Conservation (phyloP, 2,888 invertebrate species). For the Phortica magna region DNA sequence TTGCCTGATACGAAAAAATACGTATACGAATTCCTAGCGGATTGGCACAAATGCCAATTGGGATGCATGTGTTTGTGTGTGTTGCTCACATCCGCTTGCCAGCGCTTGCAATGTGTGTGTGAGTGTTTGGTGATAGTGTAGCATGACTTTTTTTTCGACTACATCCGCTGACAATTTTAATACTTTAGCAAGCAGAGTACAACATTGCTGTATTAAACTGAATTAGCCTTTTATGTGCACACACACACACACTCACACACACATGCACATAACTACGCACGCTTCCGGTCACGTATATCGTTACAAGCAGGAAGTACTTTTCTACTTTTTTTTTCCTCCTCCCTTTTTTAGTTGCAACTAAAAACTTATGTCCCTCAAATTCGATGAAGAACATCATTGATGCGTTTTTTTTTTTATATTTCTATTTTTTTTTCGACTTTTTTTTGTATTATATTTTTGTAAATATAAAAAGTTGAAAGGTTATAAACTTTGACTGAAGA, state of each 20-base stretch:
- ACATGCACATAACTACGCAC: constrained; percentile 5
- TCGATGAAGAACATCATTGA: background rate
- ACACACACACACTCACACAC: constrained; percentile 25
- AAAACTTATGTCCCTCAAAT: background rate
- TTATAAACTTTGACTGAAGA: background rate
- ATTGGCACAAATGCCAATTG: background rate
- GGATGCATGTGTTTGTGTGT: background rate
- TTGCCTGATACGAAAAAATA: background rate
- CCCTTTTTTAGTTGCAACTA: background rate
- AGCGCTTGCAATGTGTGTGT: background rate
- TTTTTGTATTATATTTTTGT: background rate
- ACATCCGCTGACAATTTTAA: constrained; percentile 11
- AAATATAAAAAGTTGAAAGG: background rate
- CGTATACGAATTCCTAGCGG: constrained; percentile 10
- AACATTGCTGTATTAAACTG: constrained; percentile 1
- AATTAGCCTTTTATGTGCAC: constrained; percentile 10
- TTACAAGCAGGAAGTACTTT: constrained; percentile 48
- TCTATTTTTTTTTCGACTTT: background rate
- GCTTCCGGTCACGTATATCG: constrained; percentile 51
- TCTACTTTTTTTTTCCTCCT: constrained; percentile 54
- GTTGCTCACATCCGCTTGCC: background rate
- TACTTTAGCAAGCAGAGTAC: constrained; percentile 5
- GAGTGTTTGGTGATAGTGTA: background rate
- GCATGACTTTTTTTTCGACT: background rate
- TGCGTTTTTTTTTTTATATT: background rate